Percentiles rank a stretch among this genome's conserved stretches.
Evolutionary conservation across 2,888 invertebrate species (phyloP).

Genomic region (Iselma pallidipennis): DNA sequence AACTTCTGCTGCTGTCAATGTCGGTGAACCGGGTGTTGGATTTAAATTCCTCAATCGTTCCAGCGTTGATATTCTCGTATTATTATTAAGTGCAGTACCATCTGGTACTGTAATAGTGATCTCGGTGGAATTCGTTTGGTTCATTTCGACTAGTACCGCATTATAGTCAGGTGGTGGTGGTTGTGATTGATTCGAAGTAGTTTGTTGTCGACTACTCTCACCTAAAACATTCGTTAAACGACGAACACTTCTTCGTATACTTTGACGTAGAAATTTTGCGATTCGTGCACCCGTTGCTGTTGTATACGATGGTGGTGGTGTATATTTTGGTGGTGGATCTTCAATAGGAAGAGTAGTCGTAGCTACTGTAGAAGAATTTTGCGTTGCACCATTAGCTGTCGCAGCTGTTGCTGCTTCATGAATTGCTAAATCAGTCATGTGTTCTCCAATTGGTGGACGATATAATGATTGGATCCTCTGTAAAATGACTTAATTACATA

Average conservation of each 20-base stretch:
- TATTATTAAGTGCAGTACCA: conserved; percentile 11
- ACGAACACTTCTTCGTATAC: conserved; percentile 77
- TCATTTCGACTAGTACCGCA: conserved; percentile 66
- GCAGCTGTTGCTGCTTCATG: conserved; percentile 44
- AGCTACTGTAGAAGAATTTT: conserved; percentile 26
- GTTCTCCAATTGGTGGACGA: conserved; percentile 68
- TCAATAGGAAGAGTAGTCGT: conserved; percentile 55
- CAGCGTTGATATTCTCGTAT: conserved; percentile 39
- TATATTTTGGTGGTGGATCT: conserved; percentile 91
- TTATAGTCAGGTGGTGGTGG: conserved; percentile 68
- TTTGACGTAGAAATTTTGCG: conserved; percentile 74
- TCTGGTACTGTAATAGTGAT: conserved; percentile 33
- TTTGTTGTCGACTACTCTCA: conserved; percentile 50
- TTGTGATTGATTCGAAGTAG: conserved; percentile 35
- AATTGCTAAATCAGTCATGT: conserved; percentile 54
- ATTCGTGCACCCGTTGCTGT: conserved; percentile 87
- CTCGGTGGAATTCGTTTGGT: conserved; percentile 51
- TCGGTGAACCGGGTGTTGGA: conserved; percentile 43
- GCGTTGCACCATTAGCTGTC: conserved; percentile 35
- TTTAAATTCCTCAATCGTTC: conserved; percentile 44
- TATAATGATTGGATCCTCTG: conserved; percentile 85
- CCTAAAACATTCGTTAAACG: conserved; percentile 64
- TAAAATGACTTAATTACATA: conserved; percentile 33
- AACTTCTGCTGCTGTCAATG: conserved; percentile 62
- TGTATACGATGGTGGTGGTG: conserved; percentile 90